phyloP scores from a whole-genome alignment of 2,113 vertebrate species.

The Phalacrocorax brasilianus region DNA sequence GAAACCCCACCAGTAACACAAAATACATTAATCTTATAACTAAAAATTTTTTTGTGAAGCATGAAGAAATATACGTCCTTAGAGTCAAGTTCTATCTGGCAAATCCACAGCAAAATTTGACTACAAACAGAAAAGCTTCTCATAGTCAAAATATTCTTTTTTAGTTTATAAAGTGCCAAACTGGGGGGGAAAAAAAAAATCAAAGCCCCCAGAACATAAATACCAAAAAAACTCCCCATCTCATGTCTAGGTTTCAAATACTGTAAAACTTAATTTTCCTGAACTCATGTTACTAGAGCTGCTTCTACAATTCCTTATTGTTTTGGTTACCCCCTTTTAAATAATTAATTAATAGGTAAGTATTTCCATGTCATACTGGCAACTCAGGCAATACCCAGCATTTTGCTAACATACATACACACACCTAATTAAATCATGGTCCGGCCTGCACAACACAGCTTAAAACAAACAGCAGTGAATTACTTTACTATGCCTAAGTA shows the following conservation, averaged over 20 bases:
- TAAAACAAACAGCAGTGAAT: background rate
- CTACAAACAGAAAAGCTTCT: background rate
- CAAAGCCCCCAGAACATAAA: background rate
- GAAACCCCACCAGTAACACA: background rate
- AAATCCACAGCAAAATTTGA: background rate
- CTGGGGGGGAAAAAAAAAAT: background rate
- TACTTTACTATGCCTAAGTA: background rate
- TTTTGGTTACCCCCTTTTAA: background rate
- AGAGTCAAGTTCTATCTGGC: background rate
- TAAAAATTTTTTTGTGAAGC: background rate
- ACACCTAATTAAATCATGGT: background rate
- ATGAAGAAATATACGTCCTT: conserved; percentile 6
- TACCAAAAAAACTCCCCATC: background rate
- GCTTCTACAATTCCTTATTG: background rate
- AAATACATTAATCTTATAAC: background rate
- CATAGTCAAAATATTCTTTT: background rate
- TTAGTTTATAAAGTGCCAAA: background rate
- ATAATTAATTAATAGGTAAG: background rate
- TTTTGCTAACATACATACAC: background rate
- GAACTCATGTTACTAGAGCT: background rate
- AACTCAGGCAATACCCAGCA: background rate
- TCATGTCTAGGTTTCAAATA: background rate
- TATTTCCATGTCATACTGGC: background rate
- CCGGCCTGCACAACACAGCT: background rate
- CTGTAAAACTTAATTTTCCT: background rate